phyloP scores from a whole-genome alignment of 2,797 vertebrate species.

The Balearica regulorum region DNA sequence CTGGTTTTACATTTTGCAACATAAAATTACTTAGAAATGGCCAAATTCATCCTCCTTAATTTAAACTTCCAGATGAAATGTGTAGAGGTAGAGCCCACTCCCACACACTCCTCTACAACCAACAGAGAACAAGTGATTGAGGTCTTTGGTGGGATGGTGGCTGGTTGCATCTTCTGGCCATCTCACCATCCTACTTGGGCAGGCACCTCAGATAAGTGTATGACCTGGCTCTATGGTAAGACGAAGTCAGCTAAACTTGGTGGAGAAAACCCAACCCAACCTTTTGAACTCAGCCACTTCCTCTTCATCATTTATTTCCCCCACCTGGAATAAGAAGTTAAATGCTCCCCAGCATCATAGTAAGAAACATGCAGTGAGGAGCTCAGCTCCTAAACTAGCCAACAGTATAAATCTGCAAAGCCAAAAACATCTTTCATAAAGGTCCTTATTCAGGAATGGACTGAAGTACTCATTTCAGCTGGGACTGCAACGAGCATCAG shows the following conservation, averaged over 20 bases:
- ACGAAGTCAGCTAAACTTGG: not conserved
- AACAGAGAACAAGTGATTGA: not conserved
- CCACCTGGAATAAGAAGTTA: not conserved
- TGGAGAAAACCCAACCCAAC: not conserved
- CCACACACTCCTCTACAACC: not conserved
- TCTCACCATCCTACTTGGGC: not conserved
- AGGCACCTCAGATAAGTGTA: not conserved
- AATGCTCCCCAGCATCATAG: not conserved
- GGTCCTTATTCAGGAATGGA: not conserved
- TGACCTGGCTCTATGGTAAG: not conserved
- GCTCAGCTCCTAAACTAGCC: not conserved
- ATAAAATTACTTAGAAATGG: not conserved
- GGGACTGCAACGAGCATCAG: not conserved
- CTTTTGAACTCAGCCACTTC: not conserved
- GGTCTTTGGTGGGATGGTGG: not conserved
- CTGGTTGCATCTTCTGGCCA: not conserved
- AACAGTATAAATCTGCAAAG: not conserved
- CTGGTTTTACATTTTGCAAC: not conserved
- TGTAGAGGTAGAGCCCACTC: not conserved
- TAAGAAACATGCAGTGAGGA: not conserved
- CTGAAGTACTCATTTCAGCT: not conserved
- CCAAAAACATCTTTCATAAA: not conserved
- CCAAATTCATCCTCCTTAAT: not conserved
- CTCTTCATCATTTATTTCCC: not conserved
- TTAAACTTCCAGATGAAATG: not conserved